Base-by-base conservation (phyloP, 92 coral and sea anemone genomes). In the Porites cylindrica region DNA sequence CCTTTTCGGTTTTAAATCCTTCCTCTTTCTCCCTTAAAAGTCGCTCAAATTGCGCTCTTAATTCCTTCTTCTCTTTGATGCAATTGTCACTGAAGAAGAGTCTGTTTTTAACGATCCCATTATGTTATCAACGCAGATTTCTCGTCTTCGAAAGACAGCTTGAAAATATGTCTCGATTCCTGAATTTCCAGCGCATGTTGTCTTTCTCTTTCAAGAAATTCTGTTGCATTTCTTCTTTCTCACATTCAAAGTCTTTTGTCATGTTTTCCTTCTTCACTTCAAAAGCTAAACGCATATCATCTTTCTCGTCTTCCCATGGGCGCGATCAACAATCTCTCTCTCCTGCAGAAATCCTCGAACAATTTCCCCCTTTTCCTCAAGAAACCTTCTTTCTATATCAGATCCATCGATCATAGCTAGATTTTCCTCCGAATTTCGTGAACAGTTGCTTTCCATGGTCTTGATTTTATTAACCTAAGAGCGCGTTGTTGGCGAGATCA, bases 121-220 rank as follows among this genome's bases (percentile, higher is more conserved):
- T 89, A 80, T 17, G 89, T 88, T 11, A 92, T 82, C 75, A 97
- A 78, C 17, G 90, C 90, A 4, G 85, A 78, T 51, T 38, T 38
- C 47, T 38, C 6, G 47, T 38, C 47, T 38, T 38, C 47, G 47
- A 38, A 38, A 38, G 47, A 89, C 86, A 93, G 86, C 75, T 95
- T 97, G 88, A 97, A 85, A 38, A 97, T 98, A 82, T 97, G 98
- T 72, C 95, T 97, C 89, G 91, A 97, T 63, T 94, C 94, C 82
- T 97, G 99, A 67, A 97, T 95, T 53, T 92, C 99, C 43, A 88
- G 10, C 99, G 96, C 66, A 97, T 96, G 70, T 93, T 92, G 58
- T 97, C 97, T 52, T 95, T 97, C 72, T 97, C 98, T 70, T 93
- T 95, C 77, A 90, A 95, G 91, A 91, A 93, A 75, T 81, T 80